These are phyloP conservation scores for Gonatopus flavifemur DNA, from an alignment of 1,140 invertebrate species.

Conservation along the genomic window DNA sequence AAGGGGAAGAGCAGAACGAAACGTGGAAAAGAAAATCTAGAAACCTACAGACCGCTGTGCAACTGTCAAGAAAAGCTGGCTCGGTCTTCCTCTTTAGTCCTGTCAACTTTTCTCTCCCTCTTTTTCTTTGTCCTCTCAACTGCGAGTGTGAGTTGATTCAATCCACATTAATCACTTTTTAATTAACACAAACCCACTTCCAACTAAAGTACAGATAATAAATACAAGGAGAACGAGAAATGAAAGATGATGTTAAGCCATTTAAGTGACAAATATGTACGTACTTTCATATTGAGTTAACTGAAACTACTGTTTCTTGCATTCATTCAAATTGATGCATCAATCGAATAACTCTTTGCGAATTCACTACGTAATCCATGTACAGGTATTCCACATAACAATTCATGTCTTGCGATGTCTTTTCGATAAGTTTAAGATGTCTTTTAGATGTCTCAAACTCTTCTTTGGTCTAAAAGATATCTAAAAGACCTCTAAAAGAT, in stretches of 20 bases:
- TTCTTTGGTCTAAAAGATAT: no score
- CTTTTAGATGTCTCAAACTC: no score
- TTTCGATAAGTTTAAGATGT: no score
- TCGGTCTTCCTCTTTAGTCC: conserved; percentile 8
- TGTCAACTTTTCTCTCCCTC: conserved; percentile 3
- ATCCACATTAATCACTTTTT: conserved; percentile 39
- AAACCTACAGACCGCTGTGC: no score
- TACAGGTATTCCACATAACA: no score
- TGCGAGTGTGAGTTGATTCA: conserved; percentile 26
- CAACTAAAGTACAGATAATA: background rate
- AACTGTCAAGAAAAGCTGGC: conserved; percentile 22
- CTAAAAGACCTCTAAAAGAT: no score
- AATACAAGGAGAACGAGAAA: background rate
- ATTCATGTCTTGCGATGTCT: no score
- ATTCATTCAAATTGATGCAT: background rate
- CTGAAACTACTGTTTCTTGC: background rate
- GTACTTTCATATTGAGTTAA: background rate
- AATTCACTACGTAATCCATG: conserved; percentile 1
- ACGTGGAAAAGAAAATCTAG: no score
- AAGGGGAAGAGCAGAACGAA: no score
- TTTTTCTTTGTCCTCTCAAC: background rate
- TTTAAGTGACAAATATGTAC: background rate
- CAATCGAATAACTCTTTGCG: no score
- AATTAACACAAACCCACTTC: conserved; percentile 39
- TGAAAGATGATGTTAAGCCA: background rate